Percentiles rank a stretch among this genome's conserved stretches.
Conservation (phyloP, 2,113 vertebrate genomes). For the Neodontobutis hainanensis region DNA sequence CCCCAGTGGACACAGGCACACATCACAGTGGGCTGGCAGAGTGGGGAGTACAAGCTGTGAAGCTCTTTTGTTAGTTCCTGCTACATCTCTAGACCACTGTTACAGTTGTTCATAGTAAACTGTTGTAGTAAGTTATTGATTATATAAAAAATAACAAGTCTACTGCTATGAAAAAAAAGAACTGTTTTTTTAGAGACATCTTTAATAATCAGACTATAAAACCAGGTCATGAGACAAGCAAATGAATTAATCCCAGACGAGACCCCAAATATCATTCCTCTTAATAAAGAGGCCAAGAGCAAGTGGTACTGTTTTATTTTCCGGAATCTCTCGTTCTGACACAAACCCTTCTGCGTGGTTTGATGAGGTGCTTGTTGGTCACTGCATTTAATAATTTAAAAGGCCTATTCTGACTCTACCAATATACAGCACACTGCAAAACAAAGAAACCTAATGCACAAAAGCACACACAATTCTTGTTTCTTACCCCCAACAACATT, state of each 20-base stretch:
- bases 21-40: constrained; percentile 72
- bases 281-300: not conserved
- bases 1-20: constrained; percentile 79
- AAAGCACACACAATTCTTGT: constrained; percentile 21
- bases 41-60: constrained; percentile 35
- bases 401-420: constrained; percentile 31
- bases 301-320: not conserved
- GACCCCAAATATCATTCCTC: not conserved
- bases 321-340: constrained; percentile 3
- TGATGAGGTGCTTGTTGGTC: constrained; percentile 32
- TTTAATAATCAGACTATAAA: not conserved
- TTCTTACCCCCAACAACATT: constrained; percentile 43
- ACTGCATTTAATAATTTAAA: constrained; percentile 60
- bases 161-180: not conserved
- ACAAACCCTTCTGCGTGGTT: constrained; percentile 18
- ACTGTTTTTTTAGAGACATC: not conserved
- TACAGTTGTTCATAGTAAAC: not conserved
- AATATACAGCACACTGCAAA: constrained; percentile 37
- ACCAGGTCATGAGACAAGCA: not conserved
- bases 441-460: constrained; percentile 56
- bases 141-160: too few species aligned
- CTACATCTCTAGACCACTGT: constrained; percentile 10
- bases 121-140: too few species aligned
- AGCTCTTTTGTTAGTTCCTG: constrained; percentile 37
- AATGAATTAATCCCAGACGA: not conserved